Evolutionary conservation across 2,797 vertebrate species (phyloP).

Genomic region (Amphiprion clarkii): DNA sequence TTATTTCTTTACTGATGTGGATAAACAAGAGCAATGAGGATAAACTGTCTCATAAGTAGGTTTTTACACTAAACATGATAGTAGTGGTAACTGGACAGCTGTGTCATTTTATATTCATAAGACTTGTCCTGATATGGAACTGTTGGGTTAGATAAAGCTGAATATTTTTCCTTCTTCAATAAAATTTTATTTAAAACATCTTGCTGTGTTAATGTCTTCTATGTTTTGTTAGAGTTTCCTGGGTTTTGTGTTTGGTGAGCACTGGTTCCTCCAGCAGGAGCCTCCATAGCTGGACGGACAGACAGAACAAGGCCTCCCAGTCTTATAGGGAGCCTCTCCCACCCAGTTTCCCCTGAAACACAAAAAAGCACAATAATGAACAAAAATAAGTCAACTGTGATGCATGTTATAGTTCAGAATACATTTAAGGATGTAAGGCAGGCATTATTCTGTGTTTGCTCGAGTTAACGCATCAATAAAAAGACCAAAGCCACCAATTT

Average conservation of each 20-base stretch:
- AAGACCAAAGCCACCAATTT: not conserved
- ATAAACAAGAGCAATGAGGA: not conserved
- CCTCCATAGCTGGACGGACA: conserved; percentile 89
- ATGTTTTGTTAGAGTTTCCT: not conserved
- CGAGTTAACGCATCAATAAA: too few species aligned
- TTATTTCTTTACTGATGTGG: not conserved
- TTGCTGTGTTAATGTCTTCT: conserved; percentile 4
- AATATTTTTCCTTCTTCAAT: not conserved
- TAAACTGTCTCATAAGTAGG: not conserved
- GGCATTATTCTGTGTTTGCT: too few species aligned
- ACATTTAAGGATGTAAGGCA: not conserved
- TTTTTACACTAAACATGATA: not conserved
- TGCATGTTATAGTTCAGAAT: not conserved
- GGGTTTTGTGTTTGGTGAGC: conserved; percentile 74
- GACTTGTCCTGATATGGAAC: not conserved
- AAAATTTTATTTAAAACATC: not conserved
- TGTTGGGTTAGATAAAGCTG: not conserved
- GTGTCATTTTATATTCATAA: not conserved
- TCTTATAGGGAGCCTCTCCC: conserved; percentile 89
- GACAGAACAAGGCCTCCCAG: conserved; percentile 88
- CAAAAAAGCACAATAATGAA: conserved; percentile 33
- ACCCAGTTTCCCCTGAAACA: conserved; percentile 92
- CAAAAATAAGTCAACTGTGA: not conserved
- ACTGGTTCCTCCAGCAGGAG: conserved; percentile 90
- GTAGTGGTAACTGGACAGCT: conserved; percentile 28